Evolutionary conservation across 2,113 vertebrate genomes (phyloP).

Genomic region (Spea multiplicata): DNA sequence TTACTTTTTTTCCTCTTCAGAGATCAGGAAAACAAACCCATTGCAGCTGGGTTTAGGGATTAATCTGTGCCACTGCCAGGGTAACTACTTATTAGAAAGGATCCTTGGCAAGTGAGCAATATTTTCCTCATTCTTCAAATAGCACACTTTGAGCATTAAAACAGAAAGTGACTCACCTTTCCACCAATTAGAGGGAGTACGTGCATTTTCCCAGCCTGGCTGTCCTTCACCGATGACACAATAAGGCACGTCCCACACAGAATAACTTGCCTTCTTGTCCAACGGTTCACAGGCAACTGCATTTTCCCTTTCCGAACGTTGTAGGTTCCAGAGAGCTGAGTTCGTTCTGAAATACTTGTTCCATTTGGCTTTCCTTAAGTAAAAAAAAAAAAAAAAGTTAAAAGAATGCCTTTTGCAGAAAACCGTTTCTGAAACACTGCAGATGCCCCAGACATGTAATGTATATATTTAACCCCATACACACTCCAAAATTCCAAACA

Average conservation of each 20-base stretch:
- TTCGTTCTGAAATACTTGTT: conserved; percentile 82
- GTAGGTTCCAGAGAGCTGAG: conserved; percentile 93
- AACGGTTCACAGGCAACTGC: conserved; percentile 94
- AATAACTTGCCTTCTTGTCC: conserved; percentile 94
- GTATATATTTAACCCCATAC: too few species aligned
- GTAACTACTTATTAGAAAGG: too few species aligned
- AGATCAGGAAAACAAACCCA: too few species aligned
- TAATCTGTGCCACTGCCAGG: too few species aligned
- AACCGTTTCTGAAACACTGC: too few species aligned
- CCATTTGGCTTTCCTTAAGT: conserved; percentile 88
- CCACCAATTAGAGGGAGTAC: conserved; percentile 95
- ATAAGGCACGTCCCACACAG: conserved; percentile 96
- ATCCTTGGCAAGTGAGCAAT: too few species aligned
- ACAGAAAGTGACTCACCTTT: conserved; percentile 75
- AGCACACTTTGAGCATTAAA: too few species aligned
- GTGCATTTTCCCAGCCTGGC: conserved; percentile 95
- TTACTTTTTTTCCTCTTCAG: too few species aligned
- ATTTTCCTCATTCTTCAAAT: too few species aligned
- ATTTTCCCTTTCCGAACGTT: conserved; percentile 98
- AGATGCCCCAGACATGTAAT: too few species aligned
- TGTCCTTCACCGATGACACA: conserved; percentile 94
- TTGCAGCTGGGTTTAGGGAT: too few species aligned
- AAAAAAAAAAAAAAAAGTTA: conserved; percentile 53
- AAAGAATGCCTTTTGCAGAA: conserved; percentile 6
- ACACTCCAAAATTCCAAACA: too few species aligned